These are phyloP conservation scores for Zaprionus nigranus DNA, from an alignment of 1,140 invertebrate species.

Conservation along the genomic window DNA sequence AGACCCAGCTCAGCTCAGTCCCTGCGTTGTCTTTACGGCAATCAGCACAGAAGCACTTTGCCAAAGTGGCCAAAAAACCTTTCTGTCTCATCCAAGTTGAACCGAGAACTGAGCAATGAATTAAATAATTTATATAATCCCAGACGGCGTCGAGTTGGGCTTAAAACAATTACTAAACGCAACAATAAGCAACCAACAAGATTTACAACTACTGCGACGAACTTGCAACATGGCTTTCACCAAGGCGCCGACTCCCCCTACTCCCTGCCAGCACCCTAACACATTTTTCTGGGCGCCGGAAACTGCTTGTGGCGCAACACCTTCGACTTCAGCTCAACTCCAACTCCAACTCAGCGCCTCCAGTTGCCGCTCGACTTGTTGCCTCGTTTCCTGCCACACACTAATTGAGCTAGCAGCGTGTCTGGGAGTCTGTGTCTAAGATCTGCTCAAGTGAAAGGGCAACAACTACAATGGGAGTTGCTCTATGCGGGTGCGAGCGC, in stretches of 20 bases:
- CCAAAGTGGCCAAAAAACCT: conserved; percentile 30
- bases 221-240: conserved; percentile 36
- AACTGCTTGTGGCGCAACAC: conserved; percentile 34
- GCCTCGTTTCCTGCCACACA: conserved; percentile 35
- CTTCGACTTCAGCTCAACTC: conserved; percentile 1
- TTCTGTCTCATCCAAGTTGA: conserved; percentile 4
- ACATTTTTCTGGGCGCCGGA: conserved; percentile 39
- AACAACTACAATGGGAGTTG: conserved; percentile 13
- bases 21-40: not conserved
- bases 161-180: conserved; percentile 36
- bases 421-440: not conserved
- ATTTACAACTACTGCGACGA: conserved; percentile 36
- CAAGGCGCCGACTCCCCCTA: not conserved
- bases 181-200: conserved; percentile 35
- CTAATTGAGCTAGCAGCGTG: conserved; percentile 21
- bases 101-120: conserved; percentile 37
- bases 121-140: conserved; percentile 65
- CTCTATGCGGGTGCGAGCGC: conserved; percentile 38
- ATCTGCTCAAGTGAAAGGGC: conserved; percentile 34
- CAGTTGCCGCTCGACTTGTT: conserved; percentile 2
- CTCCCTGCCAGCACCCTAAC: not conserved
- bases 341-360: not conserved
- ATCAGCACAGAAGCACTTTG: conserved; percentile 41
- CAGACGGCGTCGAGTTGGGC: conserved; percentile 8
- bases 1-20: not conserved